Conservation (phyloP, 2,113 vertebrate genomes). For the Muscicapa adusta region DNA sequence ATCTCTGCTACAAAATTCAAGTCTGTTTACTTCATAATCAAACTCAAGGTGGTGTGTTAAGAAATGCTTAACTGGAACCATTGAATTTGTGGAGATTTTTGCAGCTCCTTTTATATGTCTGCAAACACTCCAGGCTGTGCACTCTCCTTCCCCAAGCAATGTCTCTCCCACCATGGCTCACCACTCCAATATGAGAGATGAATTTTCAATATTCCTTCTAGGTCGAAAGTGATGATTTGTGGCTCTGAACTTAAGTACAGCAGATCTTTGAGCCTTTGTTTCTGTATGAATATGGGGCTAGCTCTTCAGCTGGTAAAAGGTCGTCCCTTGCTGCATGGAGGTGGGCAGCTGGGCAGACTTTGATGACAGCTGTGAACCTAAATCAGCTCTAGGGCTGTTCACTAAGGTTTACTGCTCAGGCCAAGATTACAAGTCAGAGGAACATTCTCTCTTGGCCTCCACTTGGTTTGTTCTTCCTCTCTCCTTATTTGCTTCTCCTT, state of each 20-base stretch:
- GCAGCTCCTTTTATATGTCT: background rate
- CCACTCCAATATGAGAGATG: background rate
- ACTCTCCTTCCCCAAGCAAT: background rate
- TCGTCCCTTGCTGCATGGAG: background rate
- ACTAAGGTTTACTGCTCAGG: background rate
- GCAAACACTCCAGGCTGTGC: background rate
- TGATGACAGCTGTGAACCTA: background rate
- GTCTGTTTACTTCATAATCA: slow-evolving; percentile 51
- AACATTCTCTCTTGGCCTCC: background rate
- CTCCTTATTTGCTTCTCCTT: background rate
- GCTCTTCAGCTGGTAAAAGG: background rate
- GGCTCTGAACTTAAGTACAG: background rate
- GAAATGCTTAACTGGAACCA: slow-evolving; percentile 18
- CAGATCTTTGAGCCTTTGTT: background rate
- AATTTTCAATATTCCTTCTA: background rate
- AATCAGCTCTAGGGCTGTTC: background rate
- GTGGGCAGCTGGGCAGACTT: background rate
- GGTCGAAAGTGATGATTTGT: background rate
- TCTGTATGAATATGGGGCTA: background rate
- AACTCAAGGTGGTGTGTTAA: slow-evolving; percentile 39
- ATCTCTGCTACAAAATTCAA: slow-evolving; percentile 48
- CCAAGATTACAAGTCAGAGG: background rate
- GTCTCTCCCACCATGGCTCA: background rate
- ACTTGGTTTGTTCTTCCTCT: background rate
- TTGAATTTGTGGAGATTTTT: slow-evolving; percentile 5